Evolutionary conservation across 2,113 vertebrate species (phyloP).

Genomic region (Natator depressus): DNA sequence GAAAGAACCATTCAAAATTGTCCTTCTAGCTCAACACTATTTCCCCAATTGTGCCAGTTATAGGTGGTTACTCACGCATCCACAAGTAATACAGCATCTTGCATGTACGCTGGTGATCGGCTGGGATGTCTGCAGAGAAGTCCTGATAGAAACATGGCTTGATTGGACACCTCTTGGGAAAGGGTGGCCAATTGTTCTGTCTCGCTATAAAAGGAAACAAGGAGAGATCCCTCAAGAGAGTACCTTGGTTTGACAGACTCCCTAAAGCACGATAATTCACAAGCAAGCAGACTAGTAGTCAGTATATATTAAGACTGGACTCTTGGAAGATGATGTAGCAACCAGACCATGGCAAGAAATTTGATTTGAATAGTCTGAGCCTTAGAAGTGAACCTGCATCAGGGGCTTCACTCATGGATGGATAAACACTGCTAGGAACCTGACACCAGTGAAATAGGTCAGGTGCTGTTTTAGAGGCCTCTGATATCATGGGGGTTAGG

Average conservation of each 20-base stretch:
- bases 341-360: background rate
- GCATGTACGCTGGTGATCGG: constrained; percentile 91
- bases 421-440: background rate
- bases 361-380: rapidly evolving
- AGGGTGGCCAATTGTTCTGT: constrained; percentile 97
- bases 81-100: constrained; percentile 98
- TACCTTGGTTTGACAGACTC: rapidly evolving
- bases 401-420: background rate
- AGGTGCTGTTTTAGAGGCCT: background rate
- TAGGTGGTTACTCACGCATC: constrained; percentile 88
- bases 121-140: constrained; percentile 94
- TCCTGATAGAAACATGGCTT: constrained; percentile 98
- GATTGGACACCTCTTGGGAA: constrained; percentile 87
- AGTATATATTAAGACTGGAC: rapidly evolving
- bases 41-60: background rate
- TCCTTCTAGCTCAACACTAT: background rate
- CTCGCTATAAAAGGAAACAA: constrained; percentile 76
- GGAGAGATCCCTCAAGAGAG: background rate
- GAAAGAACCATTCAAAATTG: background rate
- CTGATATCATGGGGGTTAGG: background rate
- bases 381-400: background rate
- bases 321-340: background rate
- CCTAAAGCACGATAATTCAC: rapidly evolving
- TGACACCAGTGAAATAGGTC: background rate
- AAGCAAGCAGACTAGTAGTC: background rate